Evolutionary conservation across 2,888 invertebrate species (phyloP).

Genomic region (Synergus itoensis): DNA sequence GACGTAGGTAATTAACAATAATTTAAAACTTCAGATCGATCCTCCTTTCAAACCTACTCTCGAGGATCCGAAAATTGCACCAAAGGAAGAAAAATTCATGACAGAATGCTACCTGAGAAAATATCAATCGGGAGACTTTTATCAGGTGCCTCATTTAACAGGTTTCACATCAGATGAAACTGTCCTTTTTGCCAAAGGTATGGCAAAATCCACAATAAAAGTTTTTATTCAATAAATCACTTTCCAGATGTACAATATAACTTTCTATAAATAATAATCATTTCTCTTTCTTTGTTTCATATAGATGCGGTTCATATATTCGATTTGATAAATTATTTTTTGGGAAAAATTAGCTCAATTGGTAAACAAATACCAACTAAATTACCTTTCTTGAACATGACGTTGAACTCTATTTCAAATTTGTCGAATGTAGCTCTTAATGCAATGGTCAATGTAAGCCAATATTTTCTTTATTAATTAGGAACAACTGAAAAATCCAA

Average conservation of each 20-base stretch:
- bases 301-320: neutral
- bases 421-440: neutral
- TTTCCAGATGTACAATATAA: neutral
- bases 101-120: slow-evolving; percentile 77
- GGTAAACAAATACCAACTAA: neutral
- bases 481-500: too few relatives aligned
- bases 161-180: slow-evolving; percentile 76
- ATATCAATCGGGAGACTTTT: slow-evolving; percentile 77
- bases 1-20: neutral
- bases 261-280: neutral
- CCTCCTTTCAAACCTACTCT: slow-evolving; percentile 79
- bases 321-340: neutral
- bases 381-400: neutral
- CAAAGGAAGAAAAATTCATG: slow-evolving; percentile 78
- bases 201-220: neutral
- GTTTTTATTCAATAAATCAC: neutral
- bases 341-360: neutral
- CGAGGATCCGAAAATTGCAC: slow-evolving; percentile 76
- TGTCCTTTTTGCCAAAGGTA: slow-evolving; percentile 54
- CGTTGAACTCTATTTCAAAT: neutral
- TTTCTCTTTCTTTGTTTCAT: neutral
- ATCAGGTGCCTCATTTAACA: slow-evolving; percentile 79
- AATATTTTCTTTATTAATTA: too few relatives aligned
- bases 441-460: neutral
- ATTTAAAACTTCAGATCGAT: slow-evolving; percentile 18